phyloP scores from a whole-genome alignment of 2,888 invertebrate genomes.

The Spodoptera picta region DNA sequence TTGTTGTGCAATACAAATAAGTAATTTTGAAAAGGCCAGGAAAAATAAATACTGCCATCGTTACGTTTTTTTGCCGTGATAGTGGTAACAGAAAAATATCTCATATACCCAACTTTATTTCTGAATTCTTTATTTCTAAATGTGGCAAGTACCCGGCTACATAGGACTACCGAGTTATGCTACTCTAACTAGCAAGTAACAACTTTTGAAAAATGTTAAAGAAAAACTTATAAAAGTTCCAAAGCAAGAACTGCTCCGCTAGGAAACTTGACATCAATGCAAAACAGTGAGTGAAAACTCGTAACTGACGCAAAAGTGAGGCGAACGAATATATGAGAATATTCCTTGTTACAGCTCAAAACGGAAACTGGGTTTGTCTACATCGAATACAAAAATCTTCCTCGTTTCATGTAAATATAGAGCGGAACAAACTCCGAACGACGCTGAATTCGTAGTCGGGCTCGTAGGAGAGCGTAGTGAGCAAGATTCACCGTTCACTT shows the following conservation, averaged over 20 bases:
- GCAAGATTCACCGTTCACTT: slow-evolving; percentile 74
- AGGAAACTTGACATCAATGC: slow-evolving; percentile 41
- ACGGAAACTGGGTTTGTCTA: slow-evolving; percentile 70
- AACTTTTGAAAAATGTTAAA: slow-evolving; percentile 10
- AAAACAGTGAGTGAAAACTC: slow-evolving; percentile 44
- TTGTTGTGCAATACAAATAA: no score
- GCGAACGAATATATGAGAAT: slow-evolving; percentile 46
- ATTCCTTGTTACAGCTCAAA: slow-evolving; percentile 60
- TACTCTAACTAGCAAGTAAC: slow-evolving; percentile 27
- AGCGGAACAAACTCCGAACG: slow-evolving; percentile 79
- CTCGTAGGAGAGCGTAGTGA: slow-evolving; percentile 67
- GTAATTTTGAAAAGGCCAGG: no score
- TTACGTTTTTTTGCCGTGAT: no score
- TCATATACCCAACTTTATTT: no score
- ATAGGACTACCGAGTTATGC: slow-evolving; percentile 2
- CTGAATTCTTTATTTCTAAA: no score
- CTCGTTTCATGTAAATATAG: slow-evolving; percentile 81
- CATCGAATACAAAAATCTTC: slow-evolving; percentile 75
- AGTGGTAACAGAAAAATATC: no score
- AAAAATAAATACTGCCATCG: no score
- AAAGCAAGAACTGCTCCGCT: slow-evolving; percentile 19
- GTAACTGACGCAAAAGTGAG: slow-evolving; percentile 40
- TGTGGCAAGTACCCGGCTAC: no score
- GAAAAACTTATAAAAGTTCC: slow-evolving; percentile 28
- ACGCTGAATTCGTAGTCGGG: slow-evolving; percentile 73